Base-by-base conservation (phyloP, 2,797 vertebrate species). In the Anisognathus igniventris region DNA sequence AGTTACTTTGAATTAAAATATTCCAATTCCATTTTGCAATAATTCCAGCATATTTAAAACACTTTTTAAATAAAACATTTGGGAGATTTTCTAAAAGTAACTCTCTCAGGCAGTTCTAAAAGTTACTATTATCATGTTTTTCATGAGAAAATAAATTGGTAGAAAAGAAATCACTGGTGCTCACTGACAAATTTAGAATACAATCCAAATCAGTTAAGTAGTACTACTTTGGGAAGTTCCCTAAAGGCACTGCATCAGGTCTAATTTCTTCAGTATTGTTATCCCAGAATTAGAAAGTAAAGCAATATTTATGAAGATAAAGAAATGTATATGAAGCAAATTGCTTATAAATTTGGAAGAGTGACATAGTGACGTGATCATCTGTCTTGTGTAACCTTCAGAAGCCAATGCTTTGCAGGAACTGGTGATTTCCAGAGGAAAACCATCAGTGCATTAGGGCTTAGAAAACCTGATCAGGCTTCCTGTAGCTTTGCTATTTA, bases 351-450 rank as follows among this genome's bases (percentile, higher is more conserved):
- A 35, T 70, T 62, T 60, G 66, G 23, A 48, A 72, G 28, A 66
- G 22, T 28, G 51, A 37, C 39, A n/a, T 6, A 74, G 60, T 9
- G 13, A 67, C 31, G 48, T 4, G 14, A 47, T 44, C 21, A 72
- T 28, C 42, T 53, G n/a, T 14, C 28, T 42, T 0, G 0, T 60
- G 23, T 47, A n/a, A 65, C 7, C 30, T 57, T 68, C 5, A 0
- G 57, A 45, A 20, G 53, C 33, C 58, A 79, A 10, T 14, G 40
- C 19, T 4, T 0, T 31, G 33, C 79, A 81, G 85, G n/a, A 86
- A 65, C 6, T 48, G 50, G 37, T 48, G n/a, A 76, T n/a, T 89
- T 82, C 74, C 40, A 61, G 50, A 79, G 73, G 54, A 76, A 92
- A 92, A 75, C 22, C 45, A 33, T 14, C 65, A 68, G 22, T 20